Percentiles rank a stretch among this genome's conserved stretches.
phyloP scores from a whole-genome alignment of 1,140 invertebrate genomes.

The Apocrypta bakeri region DNA sequence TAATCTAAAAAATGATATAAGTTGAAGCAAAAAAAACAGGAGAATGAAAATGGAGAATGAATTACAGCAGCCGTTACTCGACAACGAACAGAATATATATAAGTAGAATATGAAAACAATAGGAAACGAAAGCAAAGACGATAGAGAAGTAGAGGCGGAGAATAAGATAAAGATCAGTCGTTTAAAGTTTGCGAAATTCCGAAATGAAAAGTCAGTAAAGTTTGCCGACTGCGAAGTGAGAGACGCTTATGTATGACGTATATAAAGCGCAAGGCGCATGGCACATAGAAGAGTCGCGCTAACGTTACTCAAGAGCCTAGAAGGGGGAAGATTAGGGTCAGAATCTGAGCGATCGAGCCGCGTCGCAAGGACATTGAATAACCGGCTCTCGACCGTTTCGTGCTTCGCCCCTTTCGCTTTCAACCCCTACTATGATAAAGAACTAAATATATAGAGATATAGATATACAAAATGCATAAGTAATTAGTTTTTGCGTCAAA shows the following conservation, averaged over 20 bases:
- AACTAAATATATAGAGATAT: background rate
- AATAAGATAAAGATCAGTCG: constrained; percentile 61
- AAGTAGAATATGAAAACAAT: constrained; percentile 25
- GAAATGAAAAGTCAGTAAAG: constrained; percentile 58
- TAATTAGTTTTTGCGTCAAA: too few species aligned
- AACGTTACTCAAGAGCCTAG: background rate
- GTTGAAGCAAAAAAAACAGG: too few species aligned
- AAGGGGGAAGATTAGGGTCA: constrained; percentile 39
- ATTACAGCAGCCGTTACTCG: too few species aligned
- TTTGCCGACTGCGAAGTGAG: background rate
- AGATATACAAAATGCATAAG: too few species aligned
- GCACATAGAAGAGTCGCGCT: background rate
- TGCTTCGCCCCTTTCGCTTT: background rate
- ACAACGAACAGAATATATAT: too few species aligned
- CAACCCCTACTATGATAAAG: background rate
- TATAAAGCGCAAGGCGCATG: too few species aligned
- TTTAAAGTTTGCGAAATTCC: constrained; percentile 63
- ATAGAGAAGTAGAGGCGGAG: constrained; percentile 47
- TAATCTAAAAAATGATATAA: background rate
- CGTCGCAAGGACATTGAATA: constrained; percentile 4
- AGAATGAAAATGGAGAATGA: too few species aligned
- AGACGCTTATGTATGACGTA: background rate
- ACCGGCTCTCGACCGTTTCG: background rate
- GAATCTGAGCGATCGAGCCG: constrained; percentile 21
- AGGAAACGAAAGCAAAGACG: background rate